Evolutionary conservation across 2,888 invertebrate species (phyloP), one percentile per base, ranked within the genome.

Genomic region (Endotricha flammealis): DNA sequence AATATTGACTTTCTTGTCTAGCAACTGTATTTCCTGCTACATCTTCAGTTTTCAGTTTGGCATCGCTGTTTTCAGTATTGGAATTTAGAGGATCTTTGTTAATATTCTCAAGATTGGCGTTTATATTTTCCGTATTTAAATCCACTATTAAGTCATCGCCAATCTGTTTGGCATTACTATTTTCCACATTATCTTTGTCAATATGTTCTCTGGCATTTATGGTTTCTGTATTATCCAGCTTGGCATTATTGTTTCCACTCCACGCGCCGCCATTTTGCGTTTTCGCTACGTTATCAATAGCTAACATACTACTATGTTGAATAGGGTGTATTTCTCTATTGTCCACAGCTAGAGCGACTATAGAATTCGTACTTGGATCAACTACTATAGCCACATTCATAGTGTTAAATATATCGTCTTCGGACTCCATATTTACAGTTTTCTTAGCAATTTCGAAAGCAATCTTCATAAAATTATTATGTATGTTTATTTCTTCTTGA

Each of bases 251-350:
- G 3, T 46, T 34, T 2, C 37, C 42, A 3, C 39, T 46, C 91
- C 91, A 95, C 0, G 90, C 91, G 0, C 95, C 95, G 0, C 94
- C 95, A 28, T 91, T 90, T 78, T 97, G 97, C 3, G 91, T 90
- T 56, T 88, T 89, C 0, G 98, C 95, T 2, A 98, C 94, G 50
- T 92, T 88, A 72, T 97, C 97, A 36, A 97, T 88, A 6, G 93
- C 93, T 20, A 95, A 77, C 94, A 98, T 96, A 0, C 91, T 83
- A 2, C 95, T 91, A 79, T 98, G 98, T 66, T 93, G 91, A 29
- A 94, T 74, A 0, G 95, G 94, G 78, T 94, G 93, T 1, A 82
- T 57, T 17, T 81, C 66, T 36, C 83, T 70, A 44, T 85, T 78
- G 53, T 91, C 89, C 32, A 88, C 89, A 0, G 91, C 90, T 5